Evolutionary conservation across 2,888 invertebrate species (phyloP).

Genomic region (Ophion obscuratus): DNA sequence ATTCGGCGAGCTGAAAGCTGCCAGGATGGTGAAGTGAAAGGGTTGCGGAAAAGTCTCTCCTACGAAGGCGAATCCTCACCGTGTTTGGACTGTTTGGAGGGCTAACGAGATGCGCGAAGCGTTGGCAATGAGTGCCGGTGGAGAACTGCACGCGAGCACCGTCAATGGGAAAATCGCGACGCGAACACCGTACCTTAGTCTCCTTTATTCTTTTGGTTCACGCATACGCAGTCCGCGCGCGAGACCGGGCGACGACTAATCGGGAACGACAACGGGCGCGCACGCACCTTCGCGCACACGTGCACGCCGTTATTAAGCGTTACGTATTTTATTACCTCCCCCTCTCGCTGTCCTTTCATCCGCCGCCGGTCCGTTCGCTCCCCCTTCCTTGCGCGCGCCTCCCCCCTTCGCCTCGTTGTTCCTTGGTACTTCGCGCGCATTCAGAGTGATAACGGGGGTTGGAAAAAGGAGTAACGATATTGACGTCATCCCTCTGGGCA

Average conservation of each 20-base stretch:
- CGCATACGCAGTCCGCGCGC: conserved; percentile 54
- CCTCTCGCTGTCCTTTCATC: background rate
- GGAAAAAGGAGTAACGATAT: conserved; percentile 27
- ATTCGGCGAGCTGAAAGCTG: background rate
- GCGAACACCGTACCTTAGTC: background rate
- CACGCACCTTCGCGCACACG: conserved; percentile 59
- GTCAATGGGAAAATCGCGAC: conserved; percentile 66
- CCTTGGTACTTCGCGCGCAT: background rate
- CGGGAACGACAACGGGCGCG: conserved; percentile 44
- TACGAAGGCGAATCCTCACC: background rate
- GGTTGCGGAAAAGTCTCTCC: background rate
- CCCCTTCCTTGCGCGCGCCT: too few relatives aligned
- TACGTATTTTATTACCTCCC: background rate
- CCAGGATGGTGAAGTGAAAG: background rate
- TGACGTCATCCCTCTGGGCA: conserved; percentile 31
- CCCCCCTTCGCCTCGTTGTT: conserved; percentile 13
- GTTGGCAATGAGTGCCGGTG: conserved; percentile 57
- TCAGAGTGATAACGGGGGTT: background rate
- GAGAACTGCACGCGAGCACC: conserved; percentile 66
- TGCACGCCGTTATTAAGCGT: conserved; percentile 15
- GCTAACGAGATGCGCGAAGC: conserved; percentile 29
- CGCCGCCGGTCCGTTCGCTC: too few relatives aligned
- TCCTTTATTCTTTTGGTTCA: conserved; percentile 50
- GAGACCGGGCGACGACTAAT: conserved; percentile 16
- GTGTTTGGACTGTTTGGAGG: conserved; percentile 16